These are phyloP conservation scores for Amiota mariae DNA, from an alignment of 2,888 invertebrate genomes.

Conservation along the genomic window DNA sequence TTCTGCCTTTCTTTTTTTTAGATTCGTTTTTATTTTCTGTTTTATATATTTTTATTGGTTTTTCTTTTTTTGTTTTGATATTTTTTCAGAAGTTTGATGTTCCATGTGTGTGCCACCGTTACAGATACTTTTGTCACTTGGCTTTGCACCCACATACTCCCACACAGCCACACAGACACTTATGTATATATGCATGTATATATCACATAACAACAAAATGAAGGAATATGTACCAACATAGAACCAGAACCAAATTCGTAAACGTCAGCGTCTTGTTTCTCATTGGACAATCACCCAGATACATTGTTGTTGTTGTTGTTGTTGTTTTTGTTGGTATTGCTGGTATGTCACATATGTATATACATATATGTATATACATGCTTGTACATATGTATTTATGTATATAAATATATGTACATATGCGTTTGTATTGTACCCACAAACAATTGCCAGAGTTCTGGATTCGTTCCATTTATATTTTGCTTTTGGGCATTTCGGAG, in stretches of 20 bases:
- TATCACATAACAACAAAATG: neutral
- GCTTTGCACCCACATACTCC: slow-evolving; percentile 2
- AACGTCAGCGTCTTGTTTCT: slow-evolving; percentile 51
- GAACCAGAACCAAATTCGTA: neutral
- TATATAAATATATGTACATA: neutral
- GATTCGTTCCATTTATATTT: slow-evolving; percentile 2
- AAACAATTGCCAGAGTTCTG: slow-evolving; percentile 2
- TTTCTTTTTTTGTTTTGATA: neutral
- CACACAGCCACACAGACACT: neutral
- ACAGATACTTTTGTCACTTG: slow-evolving; percentile 19
- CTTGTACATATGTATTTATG: neutral
- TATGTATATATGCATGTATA: neutral
- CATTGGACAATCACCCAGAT: slow-evolving; percentile 56
- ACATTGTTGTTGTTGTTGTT: slow-evolving; percentile 22
- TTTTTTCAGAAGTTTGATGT: neutral
- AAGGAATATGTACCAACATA: neutral
- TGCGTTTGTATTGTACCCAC: neutral
- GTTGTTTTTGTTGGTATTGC: too few species aligned
- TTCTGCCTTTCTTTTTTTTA: neutral
- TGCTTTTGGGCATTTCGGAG: slow-evolving; percentile 28
- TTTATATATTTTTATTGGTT: too few species aligned
- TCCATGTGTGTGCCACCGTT: neutral
- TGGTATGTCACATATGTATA: slow-evolving; percentile 37
- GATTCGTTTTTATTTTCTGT: neutral
- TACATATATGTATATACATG: slow-evolving; percentile 7